These are phyloP conservation scores for Cirrhinus molitorella DNA, from an alignment of 2,797 vertebrate species.

Conservation along the genomic window DNA sequence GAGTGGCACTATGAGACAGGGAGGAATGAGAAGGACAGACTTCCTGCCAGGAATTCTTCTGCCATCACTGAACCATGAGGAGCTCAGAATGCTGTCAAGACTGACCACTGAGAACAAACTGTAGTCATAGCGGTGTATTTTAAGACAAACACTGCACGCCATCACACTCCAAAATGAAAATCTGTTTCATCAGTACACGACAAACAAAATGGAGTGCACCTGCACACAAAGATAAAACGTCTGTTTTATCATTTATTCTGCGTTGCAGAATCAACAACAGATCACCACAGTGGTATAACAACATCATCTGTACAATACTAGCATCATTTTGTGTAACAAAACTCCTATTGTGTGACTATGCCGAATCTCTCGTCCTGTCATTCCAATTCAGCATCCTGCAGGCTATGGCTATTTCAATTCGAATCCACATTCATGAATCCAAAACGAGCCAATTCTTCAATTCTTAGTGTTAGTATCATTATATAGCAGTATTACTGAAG, in stretches of 20 bases:
- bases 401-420: background rate
- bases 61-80: conserved; percentile 49
- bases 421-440: background rate
- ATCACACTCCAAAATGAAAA: conserved; percentile 35
- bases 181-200: conserved; percentile 25
- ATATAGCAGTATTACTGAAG: conserved; percentile 1
- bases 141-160: conserved; percentile 27
- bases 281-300: background rate
- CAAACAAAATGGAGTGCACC: conserved; percentile 25
- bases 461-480: background rate
- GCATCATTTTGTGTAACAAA: background rate
- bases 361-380: background rate
- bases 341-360: background rate
- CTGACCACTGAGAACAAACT: conserved; percentile 38
- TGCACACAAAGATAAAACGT: background rate
- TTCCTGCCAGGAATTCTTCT: conserved; percentile 51
- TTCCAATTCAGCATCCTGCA: background rate
- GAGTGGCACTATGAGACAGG: background rate
- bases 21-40: conserved; percentile 33
- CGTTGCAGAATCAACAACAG: background rate
- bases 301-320: background rate
- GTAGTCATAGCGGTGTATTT: conserved; percentile 38
- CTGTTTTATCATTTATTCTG: background rate
- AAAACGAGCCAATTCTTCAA: background rate
- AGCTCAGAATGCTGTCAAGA: conserved; percentile 42